Conservation (phyloP, 2,797 vertebrate species). For the Vireo griseus region DNA sequence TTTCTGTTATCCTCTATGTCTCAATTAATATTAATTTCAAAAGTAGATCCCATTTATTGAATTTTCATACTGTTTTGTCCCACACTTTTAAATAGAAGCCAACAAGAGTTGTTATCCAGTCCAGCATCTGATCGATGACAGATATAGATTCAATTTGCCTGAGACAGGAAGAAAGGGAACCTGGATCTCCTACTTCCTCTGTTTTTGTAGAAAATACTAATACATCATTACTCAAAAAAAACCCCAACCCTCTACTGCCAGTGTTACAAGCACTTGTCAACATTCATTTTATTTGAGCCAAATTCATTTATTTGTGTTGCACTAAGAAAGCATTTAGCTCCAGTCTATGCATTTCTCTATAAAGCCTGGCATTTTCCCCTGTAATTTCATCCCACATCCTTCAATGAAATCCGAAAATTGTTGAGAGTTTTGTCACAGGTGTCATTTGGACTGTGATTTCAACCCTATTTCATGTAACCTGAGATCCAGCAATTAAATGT, state of each 20-base stretch:
- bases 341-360: not conserved
- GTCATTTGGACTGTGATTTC: not conserved
- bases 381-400: constrained; percentile 9
- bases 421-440: constrained; percentile 11
- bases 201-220: constrained; percentile 10
- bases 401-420: not conserved
- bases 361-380: not conserved
- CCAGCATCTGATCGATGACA: constrained; percentile 8
- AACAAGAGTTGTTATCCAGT: not conserved
- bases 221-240: not conserved
- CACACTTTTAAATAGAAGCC: not conserved
- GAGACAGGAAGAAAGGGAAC: constrained; percentile 20
- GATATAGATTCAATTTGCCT: constrained; percentile 2
- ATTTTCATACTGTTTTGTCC: not conserved
- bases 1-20: not conserved
- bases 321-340: not conserved
- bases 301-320: constrained; percentile 43
- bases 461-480: not conserved
- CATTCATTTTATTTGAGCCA: not conserved
- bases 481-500: not conserved
- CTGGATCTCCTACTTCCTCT: not conserved
- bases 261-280: constrained; percentile 2
- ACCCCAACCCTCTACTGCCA: not conserved
- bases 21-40: not conserved
- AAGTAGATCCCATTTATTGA: not conserved